Percentiles rank a stretch among this genome's conserved stretches.
Conservation (phyloP, 2,113 vertebrate genomes). For the Psettodes erumei region DNA sequence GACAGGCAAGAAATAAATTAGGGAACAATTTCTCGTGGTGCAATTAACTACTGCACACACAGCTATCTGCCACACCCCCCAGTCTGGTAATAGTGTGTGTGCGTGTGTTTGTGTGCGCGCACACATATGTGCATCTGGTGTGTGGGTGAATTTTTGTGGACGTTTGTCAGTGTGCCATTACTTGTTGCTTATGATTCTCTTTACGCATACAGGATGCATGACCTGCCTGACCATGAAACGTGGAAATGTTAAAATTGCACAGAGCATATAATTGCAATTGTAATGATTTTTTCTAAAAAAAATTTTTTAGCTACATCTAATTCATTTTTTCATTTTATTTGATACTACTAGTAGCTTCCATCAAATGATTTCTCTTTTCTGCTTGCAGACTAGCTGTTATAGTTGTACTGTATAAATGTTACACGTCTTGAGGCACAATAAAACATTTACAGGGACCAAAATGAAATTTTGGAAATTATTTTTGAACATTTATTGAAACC, state of each 20-base stretch:
- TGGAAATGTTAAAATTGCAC: slow-evolving; percentile 61
- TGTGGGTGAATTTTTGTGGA: slow-evolving; percentile 10
- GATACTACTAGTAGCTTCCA: slow-evolving; percentile 11
- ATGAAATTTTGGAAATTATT: background rate
- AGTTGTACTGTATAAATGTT: background rate
- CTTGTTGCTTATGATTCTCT: slow-evolving; percentile 66
- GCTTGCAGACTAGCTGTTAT: no score
- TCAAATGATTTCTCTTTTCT: background rate
- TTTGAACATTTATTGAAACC: background rate
- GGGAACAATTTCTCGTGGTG: slow-evolving; percentile 63
- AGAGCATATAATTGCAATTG: slow-evolving; percentile 63
- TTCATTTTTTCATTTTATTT: slow-evolving; percentile 38
- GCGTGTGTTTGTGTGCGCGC: slow-evolving; percentile 33
- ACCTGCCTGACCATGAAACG: slow-evolving; percentile 50
- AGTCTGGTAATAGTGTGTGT: slow-evolving; percentile 37
- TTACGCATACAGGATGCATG: slow-evolving; percentile 39
- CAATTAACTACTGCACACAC: slow-evolving; percentile 73
- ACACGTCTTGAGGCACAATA: background rate
- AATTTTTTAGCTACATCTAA: slow-evolving; percentile 46
- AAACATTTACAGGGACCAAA: slow-evolving; percentile 3
- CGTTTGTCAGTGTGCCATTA: slow-evolving; percentile 44
- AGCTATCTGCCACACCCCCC: slow-evolving; percentile 65
- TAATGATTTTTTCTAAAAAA: slow-evolving; percentile 51
- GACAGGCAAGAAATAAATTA: slow-evolving; percentile 76
- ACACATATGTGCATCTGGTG: slow-evolving; percentile 4